Percentiles rank a stretch among this genome's conserved stretches.
phyloP scores from a whole-genome alignment of 2,797 vertebrate genomes.

The Acipenser oxyrinchus region DNA sequence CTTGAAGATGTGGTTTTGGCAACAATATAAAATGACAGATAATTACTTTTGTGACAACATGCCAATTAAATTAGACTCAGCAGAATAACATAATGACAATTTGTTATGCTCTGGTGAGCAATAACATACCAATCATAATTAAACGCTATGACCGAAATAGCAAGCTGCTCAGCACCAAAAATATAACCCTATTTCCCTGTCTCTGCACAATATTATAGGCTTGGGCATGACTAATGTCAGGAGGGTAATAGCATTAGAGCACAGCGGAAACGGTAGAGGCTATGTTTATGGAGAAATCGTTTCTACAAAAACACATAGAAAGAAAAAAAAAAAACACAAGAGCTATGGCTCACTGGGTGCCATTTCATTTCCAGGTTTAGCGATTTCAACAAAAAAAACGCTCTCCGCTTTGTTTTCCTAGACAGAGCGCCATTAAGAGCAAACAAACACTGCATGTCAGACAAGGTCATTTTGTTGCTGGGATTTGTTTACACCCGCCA shows the following conservation, averaged over 20 bases:
- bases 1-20: conserved; percentile 80
- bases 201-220: conserved; percentile 69
- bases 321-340: not conserved
- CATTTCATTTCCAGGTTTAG: not conserved
- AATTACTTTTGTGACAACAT: conserved; percentile 95
- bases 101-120: conserved; percentile 88
- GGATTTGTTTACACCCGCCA: not conserved
- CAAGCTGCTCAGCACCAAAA: conserved; percentile 68
- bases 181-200: conserved; percentile 71
- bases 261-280: conserved; percentile 40
- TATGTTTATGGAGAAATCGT: not conserved
- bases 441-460: not conserved
- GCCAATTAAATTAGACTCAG: conserved; percentile 92
- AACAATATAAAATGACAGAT: conserved; percentile 92
- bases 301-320: too few relatives aligned
- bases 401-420: not conserved
- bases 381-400: not conserved
- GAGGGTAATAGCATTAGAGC: conserved; percentile 66
- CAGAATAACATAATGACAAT: conserved; percentile 94
- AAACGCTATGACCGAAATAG: conserved; percentile 80
- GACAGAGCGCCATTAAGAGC: not conserved
- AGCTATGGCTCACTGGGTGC: not conserved
- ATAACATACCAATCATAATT: conserved; percentile 95
- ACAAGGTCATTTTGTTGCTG: not conserved
- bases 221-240: conserved; percentile 73